Conservation (phyloP, 2,797 vertebrate species). For the Meriones psammophilus region DNA sequence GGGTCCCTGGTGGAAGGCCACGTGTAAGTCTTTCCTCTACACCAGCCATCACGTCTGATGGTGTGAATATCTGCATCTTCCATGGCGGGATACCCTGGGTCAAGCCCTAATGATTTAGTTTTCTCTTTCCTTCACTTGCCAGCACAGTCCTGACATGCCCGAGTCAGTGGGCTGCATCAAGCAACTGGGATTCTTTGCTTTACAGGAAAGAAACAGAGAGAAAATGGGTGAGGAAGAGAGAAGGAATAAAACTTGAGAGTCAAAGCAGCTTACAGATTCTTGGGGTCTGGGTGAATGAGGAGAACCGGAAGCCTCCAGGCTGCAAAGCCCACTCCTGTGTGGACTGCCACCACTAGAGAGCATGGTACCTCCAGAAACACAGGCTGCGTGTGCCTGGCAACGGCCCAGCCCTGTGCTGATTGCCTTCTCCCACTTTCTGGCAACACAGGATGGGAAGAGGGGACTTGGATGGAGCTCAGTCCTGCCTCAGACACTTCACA, state of each 20-base stretch:
- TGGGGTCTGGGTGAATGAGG: background rate
- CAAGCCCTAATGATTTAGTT: background rate
- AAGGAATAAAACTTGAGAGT: background rate
- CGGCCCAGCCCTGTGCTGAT: conserved; percentile 24
- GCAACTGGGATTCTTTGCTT: background rate
- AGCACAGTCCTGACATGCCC: background rate
- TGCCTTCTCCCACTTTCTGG: conserved; percentile 74
- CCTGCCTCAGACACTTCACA: conserved; percentile 86
- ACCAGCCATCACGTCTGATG: background rate
- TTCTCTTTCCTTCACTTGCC: background rate
- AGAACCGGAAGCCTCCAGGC: background rate
- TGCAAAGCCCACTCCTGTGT: conserved; percentile 10
- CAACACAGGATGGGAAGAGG: conserved; percentile 67
- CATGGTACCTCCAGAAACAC: conserved; percentile 90
- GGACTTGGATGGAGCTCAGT: conserved; percentile 83
- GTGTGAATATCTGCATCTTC: background rate
- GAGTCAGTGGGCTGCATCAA: background rate
- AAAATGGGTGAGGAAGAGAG: background rate
- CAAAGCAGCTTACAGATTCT: background rate
- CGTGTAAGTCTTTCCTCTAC: background rate
- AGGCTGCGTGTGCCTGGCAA: conserved; percentile 76
- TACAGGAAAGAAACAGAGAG: conserved; percentile 7
- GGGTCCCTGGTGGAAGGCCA: background rate
- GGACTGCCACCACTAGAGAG: conserved; percentile 93
- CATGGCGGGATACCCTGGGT: background rate